Percentiles rank a stretch among this genome's conserved stretches.
phyloP scores from a whole-genome alignment of 1,140 invertebrate species.

The Cardiocondyla obscurior region DNA sequence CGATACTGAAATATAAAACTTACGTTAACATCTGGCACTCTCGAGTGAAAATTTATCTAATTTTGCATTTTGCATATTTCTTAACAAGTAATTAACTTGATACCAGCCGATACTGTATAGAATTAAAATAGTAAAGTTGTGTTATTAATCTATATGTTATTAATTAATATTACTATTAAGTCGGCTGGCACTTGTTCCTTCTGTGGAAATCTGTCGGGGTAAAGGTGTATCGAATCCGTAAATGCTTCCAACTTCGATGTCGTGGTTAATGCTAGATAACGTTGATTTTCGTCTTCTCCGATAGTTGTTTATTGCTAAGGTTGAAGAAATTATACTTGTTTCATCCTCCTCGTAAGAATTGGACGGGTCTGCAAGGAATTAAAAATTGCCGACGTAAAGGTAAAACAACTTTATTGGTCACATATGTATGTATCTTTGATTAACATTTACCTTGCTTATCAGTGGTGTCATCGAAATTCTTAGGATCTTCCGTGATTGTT shows the following conservation, averaged over 20 bases:
- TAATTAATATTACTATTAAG: not conserved
- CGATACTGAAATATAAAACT: conserved; percentile 2
- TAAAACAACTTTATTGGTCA: not conserved
- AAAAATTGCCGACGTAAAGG: not conserved
- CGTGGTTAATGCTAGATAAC: conserved; percentile 72
- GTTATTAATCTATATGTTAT: not conserved
- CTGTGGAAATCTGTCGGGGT: conserved; percentile 41
- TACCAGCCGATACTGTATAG: no score
- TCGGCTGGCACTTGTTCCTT: not conserved
- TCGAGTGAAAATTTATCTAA: no score
- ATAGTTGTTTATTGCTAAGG: not conserved
- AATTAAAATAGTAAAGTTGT: no score
- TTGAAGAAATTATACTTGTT: not conserved
- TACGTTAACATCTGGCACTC: no score
- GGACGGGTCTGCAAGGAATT: conserved; percentile 9
- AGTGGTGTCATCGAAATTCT: not conserved
- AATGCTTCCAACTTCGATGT: conserved; percentile 76
- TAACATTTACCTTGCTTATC: conserved; percentile 12
- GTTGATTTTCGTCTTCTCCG: conserved; percentile 59
- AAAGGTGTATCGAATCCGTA: conserved; percentile 73
- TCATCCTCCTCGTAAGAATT: not conserved
- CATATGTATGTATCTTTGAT: not conserved
- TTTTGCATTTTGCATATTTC: no score
- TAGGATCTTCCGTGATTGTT: not conserved
- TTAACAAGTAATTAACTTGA: no score